Percentiles rank a stretch among this genome's conserved stretches.
phyloP scores from a whole-genome alignment of 2,113 vertebrate genomes.

The Xiphias gladius region DNA sequence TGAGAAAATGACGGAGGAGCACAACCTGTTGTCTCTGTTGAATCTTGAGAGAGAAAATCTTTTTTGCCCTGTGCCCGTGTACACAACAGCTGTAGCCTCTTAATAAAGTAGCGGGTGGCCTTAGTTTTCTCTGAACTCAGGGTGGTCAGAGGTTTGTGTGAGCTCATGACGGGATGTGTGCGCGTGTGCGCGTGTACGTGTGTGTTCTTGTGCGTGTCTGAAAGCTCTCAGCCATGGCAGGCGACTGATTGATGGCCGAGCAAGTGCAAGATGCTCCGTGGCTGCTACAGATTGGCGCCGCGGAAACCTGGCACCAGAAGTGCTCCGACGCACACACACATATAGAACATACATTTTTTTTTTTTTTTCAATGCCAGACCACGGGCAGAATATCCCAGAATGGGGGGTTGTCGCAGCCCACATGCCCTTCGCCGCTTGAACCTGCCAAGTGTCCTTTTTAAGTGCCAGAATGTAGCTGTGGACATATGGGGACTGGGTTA shows the following conservation, averaged over 20 bases:
- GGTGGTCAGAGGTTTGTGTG: constrained; percentile 48
- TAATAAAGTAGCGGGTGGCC: constrained; percentile 69
- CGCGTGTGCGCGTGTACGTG: too few relatives aligned
- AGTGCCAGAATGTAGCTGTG: constrained; percentile 56
- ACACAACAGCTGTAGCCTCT: constrained; percentile 73
- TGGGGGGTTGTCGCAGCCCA: constrained; percentile 54
- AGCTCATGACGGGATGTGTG: constrained; percentile 5
- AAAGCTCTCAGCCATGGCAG: constrained; percentile 61
- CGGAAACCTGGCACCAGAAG: constrained; percentile 68
- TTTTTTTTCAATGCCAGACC: constrained; percentile 34
- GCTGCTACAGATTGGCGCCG: constrained; percentile 79
- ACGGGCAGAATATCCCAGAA: constrained; percentile 56
- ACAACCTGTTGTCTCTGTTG: constrained; percentile 60
- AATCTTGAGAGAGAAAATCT: constrained; percentile 37
- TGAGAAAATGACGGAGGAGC: constrained; percentile 51
- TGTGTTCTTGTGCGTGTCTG: constrained; percentile 28
- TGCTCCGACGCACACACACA: constrained; percentile 11
- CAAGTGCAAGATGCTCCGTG: constrained; percentile 69
- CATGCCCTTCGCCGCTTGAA: constrained; percentile 57
- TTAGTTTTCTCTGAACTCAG: constrained; percentile 52
- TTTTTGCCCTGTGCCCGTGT: constrained; percentile 19
- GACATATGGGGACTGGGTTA: constrained; percentile 54
- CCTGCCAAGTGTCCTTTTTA: constrained; percentile 63
- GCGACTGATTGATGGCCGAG: constrained; percentile 77
- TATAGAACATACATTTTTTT: constrained; percentile 19